Base-by-base conservation (phyloP, 92 coral and sea anemone species). In the Pocillopora meandrina region DNA sequence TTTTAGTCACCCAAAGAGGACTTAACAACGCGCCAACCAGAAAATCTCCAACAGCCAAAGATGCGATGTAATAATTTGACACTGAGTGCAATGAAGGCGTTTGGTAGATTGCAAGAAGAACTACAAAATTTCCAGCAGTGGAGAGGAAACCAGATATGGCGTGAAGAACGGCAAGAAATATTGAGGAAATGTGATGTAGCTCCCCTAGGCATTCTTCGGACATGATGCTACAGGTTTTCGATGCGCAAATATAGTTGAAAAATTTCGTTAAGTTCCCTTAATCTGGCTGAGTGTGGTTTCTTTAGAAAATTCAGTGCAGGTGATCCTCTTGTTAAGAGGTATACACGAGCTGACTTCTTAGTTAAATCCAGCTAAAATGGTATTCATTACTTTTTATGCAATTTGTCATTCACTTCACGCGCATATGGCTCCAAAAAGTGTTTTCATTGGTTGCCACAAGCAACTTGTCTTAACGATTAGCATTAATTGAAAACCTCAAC, bases 11-110 rank as follows among this genome's bases (percentile, higher is more conserved):
- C 95, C 95, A 93, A 65, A 93, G 61, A 6, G 97, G 97, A 52
- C 86, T 86, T 34, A 93, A 72, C 12, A 93, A 52, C 21, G 90
- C 20, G 16, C 97, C 97, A 2, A 93, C 97, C 0, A 89, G 85
- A 26, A 93, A 82, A 82, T 93, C 97, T 2, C 95, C 97, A 5
- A 72, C 86, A 0, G 95, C 97, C 36, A 93, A 65, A 55, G 95
- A 92, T 15, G 88, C 93, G 36, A 93, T 93, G 85, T 82, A 91
- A 33, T 89, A 91, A 79, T 93, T 93, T 17, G 97, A 91, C 11
- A 84, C 63, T 13, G 93, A 80, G n/a, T 92, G 97, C 47, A 93
- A 75, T 12, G 84, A 56, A 9, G 82, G 88, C 0, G 93, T 91
- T 49, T 73, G 87, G 63, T 86, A 89, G 56, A 93, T 80, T 14